Evolutionary conservation across 2,797 vertebrate species (phyloP), one percentile per base, ranked within the genome.

Genomic region (Hypotaenidia okinawae): DNA sequence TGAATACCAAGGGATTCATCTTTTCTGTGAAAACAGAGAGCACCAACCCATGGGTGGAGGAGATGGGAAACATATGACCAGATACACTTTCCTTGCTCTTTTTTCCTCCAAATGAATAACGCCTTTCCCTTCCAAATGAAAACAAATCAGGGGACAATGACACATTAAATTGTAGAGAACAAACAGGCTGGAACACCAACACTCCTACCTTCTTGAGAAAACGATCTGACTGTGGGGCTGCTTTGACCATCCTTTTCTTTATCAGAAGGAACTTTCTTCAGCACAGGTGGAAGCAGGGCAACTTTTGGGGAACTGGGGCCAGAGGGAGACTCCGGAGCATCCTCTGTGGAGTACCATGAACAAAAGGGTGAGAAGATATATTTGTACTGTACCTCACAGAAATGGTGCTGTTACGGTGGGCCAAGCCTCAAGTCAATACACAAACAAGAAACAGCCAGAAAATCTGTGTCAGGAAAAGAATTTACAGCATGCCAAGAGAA

Each of bases 141-240:
- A 91, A 57, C 23, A 79, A 81, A 88, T 45, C 22, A 52, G 33
- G 39, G 43, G 47, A 89, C 59, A 54, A n/a, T 8, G 25, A 77
- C 17, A 86, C 9, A n/a, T 16, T 1, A 4, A 43, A 64, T 62
- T 87, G 30, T 8, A 77, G 27, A 63, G 73, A 67, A 79, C 17
- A n/a, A 35, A 45, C 58, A 85, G 0, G 2, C 21, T 67, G 54
- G 11, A 81, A 64, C 33, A 55, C 16, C 59, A 75, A 86, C 47
- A 47, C n/a, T 62, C 98, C 95, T 97, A 99, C 99, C 99, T 98
- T 99, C 99, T 97, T 99, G 98, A 97, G 98, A 96, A 96, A 97
- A 97, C 4, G 98, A 98, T 94, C 97, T 98, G 78, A 97, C 94
- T 72, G 98, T 97, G n/a, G 98, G 98, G 94, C 98, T 98, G 83